A percentile compares a stretch with the other conserved stretches of the same genome.
phyloP scores from a whole-genome alignment of 1,140 invertebrate species.

The Drosophila repleta region DNA sequence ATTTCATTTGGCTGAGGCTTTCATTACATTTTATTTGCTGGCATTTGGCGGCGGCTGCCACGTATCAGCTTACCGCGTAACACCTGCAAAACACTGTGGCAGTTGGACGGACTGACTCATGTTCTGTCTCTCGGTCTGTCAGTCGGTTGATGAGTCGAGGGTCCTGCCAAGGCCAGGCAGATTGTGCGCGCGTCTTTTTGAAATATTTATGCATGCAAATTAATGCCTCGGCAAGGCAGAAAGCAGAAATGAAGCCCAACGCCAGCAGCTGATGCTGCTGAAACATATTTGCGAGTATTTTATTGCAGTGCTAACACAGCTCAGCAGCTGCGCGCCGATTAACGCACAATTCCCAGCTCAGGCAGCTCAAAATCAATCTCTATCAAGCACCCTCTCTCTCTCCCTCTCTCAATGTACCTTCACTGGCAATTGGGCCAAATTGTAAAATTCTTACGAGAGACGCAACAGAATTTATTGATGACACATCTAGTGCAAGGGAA shows the following conservation, averaged over 20 bases:
- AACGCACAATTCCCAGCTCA: slow-evolving; percentile 4
- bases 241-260: slow-evolving; percentile 20
- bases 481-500: background rate
- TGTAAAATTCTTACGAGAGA: background rate
- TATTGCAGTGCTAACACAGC: slow-evolving; percentile 20
- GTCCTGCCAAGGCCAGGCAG: slow-evolving; percentile 1
- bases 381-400: background rate
- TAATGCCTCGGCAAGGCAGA: slow-evolving; percentile 38
- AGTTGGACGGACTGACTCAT: background rate
- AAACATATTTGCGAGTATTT: slow-evolving; percentile 5
- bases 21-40: slow-evolving; percentile 68
- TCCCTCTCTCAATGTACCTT: background rate
- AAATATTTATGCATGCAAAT: slow-evolving; percentile 78
- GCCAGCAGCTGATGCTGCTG: background rate
- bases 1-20: slow-evolving; percentile 60
- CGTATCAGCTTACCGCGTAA: slow-evolving; percentile 20
- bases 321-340: slow-evolving; percentile 16
- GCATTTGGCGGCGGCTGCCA: slow-evolving; percentile 29
- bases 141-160: background rate
- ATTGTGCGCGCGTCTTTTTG: slow-evolving; percentile 42
- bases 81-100: slow-evolving; percentile 21
- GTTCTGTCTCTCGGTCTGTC: background rate
- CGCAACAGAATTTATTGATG: background rate
- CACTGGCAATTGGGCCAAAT: background rate
- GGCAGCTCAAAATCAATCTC: background rate